Evolutionary conservation across 2,888 invertebrate species (phyloP).

Genomic region (Hydroisotoma schaefferi): DNA sequence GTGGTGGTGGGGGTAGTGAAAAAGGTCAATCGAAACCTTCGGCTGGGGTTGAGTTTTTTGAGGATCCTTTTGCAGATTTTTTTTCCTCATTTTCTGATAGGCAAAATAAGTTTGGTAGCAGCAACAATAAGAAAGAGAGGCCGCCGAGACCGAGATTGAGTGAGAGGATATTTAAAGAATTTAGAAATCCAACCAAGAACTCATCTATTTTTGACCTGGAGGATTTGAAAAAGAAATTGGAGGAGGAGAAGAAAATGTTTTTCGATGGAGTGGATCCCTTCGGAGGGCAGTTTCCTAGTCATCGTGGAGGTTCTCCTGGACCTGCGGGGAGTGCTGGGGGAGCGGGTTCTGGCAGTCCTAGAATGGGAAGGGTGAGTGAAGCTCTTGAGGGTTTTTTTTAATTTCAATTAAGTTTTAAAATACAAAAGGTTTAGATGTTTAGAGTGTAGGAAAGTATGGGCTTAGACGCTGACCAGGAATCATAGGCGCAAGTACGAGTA

Average conservation of each 20-base stretch:
- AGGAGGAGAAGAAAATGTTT: constrained; percentile 41
- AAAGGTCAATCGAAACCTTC: no score
- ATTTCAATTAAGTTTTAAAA: no score
- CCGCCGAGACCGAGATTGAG: constrained; percentile 17
- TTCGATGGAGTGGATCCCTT: constrained; percentile 32
- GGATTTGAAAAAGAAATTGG: constrained; percentile 37
- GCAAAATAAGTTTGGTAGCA: background rate
- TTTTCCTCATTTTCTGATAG: background rate
- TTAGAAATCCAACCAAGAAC: constrained; percentile 3
- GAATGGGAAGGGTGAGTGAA: constrained; percentile 23
- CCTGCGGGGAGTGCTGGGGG: constrained; percentile 15
- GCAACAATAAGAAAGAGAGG: background rate
- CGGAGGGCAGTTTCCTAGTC: constrained; percentile 5
- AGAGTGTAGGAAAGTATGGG: no score
- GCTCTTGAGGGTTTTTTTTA: no score
- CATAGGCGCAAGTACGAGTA: no score
- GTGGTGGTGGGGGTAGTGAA: no score
- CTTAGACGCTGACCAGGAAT: no score
- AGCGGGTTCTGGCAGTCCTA: constrained; percentile 22
- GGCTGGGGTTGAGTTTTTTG: no score
- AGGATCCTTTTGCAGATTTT: constrained; percentile 3
- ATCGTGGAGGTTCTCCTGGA: constrained; percentile 9
- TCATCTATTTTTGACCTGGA: constrained; percentile 8
- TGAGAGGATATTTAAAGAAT: constrained; percentile 25
- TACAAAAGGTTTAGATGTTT: no score